Percentiles rank a stretch among this genome's conserved stretches.
These are phyloP conservation scores for Calameuta pallipes DNA, from an alignment of 2,888 invertebrate species.

Conservation along the genomic window DNA sequence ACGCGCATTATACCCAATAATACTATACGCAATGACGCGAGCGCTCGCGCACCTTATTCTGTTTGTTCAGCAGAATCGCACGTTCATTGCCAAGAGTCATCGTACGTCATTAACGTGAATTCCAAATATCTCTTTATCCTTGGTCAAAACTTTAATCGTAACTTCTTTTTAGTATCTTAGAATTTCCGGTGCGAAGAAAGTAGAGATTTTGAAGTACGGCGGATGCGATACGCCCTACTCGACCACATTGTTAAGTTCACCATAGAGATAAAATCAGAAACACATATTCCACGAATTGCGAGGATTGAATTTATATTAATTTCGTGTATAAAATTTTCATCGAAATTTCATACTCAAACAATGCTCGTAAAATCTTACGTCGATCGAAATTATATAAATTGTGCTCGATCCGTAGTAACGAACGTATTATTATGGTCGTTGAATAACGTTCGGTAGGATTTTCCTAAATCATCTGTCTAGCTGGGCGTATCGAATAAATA, in stretches of 20 bases:
- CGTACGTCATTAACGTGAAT: neutral
- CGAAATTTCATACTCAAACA: neutral
- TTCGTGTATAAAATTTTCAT: neutral
- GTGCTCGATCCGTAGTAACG: neutral
- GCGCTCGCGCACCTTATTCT: neutral
- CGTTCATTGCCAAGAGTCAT: neutral
- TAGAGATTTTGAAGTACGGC: neutral
- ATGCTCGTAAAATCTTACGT: neutral
- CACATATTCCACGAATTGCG: neutral
- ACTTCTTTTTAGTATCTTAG: neutral
- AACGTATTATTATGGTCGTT: neutral
- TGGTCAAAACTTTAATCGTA: neutral
- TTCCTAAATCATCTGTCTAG: conserved; percentile 23
- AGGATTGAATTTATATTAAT: neutral
- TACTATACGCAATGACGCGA: neutral
- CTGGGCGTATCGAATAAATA: conserved; percentile 31
- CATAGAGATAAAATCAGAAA: neutral
- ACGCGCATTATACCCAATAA: neutral
- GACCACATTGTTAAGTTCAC: neutral
- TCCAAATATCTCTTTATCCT: neutral
- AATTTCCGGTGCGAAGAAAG: neutral
- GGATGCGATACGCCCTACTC: neutral
- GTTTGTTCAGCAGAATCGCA: neutral
- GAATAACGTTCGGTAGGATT: neutral
- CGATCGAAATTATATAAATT: neutral